phyloP scores from a whole-genome alignment of 2,888 invertebrate genomes.

The Trissolcus japonicus region DNA sequence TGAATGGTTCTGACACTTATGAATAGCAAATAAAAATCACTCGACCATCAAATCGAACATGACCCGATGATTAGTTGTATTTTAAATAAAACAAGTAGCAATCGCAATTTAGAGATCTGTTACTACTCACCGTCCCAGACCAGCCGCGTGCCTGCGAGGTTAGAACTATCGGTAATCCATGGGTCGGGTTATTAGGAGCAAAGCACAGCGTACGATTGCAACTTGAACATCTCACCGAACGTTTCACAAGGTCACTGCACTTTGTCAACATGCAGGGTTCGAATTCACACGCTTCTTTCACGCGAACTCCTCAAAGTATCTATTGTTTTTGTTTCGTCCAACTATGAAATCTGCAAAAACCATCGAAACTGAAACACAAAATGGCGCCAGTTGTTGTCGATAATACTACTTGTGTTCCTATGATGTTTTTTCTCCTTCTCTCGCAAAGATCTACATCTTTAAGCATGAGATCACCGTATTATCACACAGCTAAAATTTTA shows the following conservation, averaged over 20 bases:
- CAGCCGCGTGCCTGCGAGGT: constrained; percentile 36
- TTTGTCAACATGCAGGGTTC: neutral
- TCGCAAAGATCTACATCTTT: neutral
- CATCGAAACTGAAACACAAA: constrained; percentile 52
- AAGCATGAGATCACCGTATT: too few relatives aligned
- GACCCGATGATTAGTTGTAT: too few relatives aligned
- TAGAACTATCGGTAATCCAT: constrained; percentile 55
- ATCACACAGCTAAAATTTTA: too few relatives aligned
- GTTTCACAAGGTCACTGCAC: constrained; percentile 22
- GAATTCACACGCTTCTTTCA: constrained; percentile 30
- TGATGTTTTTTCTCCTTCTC: neutral
- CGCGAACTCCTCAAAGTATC: constrained; percentile 23
- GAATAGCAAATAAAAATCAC: constrained; percentile 3
- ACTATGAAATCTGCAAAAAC: constrained; percentile 47
- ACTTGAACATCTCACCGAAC: constrained; percentile 17
- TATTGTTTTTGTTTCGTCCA: constrained; percentile 55
- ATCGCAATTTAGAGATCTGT: too few relatives aligned
- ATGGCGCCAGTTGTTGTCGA: constrained; percentile 49
- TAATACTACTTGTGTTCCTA: constrained; percentile 32
- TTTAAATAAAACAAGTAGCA: too few relatives aligned
- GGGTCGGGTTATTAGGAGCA: constrained; percentile 23
- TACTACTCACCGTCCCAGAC: constrained; percentile 1
- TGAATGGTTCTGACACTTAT: constrained; percentile 35
- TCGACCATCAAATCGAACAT: neutral
- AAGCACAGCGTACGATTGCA: constrained; percentile 19